Base-by-base conservation (phyloP, 1,140 invertebrate species). In the roundworm (Caenorhabditis elegans) region DNA sequence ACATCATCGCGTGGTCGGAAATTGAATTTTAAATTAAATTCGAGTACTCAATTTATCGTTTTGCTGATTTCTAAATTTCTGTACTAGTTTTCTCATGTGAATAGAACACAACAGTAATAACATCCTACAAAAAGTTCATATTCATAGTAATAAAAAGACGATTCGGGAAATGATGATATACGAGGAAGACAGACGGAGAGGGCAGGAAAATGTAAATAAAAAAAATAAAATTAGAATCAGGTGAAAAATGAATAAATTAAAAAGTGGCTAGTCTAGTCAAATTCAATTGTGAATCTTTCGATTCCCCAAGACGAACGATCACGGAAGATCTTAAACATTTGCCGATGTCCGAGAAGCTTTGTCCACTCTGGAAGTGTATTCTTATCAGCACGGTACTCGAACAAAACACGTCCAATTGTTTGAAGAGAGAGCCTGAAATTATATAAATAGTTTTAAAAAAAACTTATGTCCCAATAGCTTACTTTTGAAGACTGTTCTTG, bases 381-480 rank as follows among this genome's bases (percentile, higher is more conserved):
- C 60, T 43, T 70, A 34, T 39, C 34, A 6, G 34, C 17, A 19
- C 60, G 60, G 34, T 39, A 70, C n/a, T 70, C 60, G 34, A 70
- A 70, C 8, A 70, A 5, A 13, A 39, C 17, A 11, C 60, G 60
- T 2, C 60, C 60, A 26, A 70, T 43, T 10, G 60, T 70, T 70
- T 70, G 60, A 22, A 70, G 60, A n/a, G 60, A 39, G 10, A 70
- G 34, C 22, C 60, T 70, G 60, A 19, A 70, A 70, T 34, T 60
- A 1, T 28, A 1, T 49, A n/a, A n/a, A n/a, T n/a, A 49, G 13
- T 3, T 15, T 49, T n/a, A 19, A 6, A 6, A 1, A n/a, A 6
- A 8, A 19, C 11, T 2, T 48, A n/a, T 6, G 2, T n/a, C 8
- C 0, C 47, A 19, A 10, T 11, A 8, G 5, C 51, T 55, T 22